Evolutionary conservation across 2,797 vertebrate species (phyloP), one percentile per base, ranked within the genome.

Genomic region (Bryconaethiops microstoma): DNA sequence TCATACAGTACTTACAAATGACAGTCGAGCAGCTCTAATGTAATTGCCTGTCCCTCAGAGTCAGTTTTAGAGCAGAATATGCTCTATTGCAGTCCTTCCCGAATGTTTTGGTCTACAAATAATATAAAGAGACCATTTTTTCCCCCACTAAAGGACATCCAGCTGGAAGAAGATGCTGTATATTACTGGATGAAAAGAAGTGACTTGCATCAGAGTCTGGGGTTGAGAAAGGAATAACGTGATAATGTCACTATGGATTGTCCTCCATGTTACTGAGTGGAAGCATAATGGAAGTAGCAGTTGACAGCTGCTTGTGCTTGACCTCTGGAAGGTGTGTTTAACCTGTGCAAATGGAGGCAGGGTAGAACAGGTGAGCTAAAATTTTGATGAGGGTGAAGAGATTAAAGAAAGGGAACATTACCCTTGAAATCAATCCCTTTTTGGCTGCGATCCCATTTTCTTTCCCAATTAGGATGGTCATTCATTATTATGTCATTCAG

Each of bases 401-500:
- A 60, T 50, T 5, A 52, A 73, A 54, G 45, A 69, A 67, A 69
- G 42, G 70, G 57, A 64, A 63, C 63, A 14, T 40, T 78, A 73
- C 52, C 62, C 79, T 78, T 81, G 79, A 81, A 74, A 60, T 71
- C 2, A 14, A 13, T 54, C 54, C 39, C 65, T 55, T 73, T 82
- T 70, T 75, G 81, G 81, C 76, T 62, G 70, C 54, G 35, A 74
- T 78, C 76, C 75, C 55, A 65, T 52, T 45, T 72, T 68, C 25
- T 39, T 75, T 67, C 68, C 67, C 64, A 77, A 77, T 80, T 80
- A 72, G 35, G 73, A 83, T 81, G 79, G 68, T 70, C 83, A 59
- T 83, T 82, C 63, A 74, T 74, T 77, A 78, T 77, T 35, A 82
- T 40, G 71, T 70, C 63, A 71, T 63, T 82, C 76, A 55, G 71